These are phyloP conservation scores for Allygus modestus DNA, from an alignment of 2,888 invertebrate genomes.

Conservation along the genomic window DNA sequence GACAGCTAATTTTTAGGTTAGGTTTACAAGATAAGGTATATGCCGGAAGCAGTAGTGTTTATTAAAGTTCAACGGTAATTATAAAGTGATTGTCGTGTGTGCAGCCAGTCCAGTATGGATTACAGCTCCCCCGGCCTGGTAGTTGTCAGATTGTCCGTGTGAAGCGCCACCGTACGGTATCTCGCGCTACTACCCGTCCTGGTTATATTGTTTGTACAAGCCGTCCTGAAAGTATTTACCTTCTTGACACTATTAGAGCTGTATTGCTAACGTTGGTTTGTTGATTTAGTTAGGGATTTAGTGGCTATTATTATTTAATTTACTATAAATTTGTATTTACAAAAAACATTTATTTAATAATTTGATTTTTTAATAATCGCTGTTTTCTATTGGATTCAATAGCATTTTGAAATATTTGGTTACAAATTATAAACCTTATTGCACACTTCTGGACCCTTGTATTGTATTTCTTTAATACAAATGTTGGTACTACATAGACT, in stretches of 20 bases:
- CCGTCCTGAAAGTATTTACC: slow-evolving; percentile 16
- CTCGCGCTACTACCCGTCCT: slow-evolving; percentile 63
- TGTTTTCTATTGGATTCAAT: too few relatives aligned
- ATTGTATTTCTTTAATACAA: background rate
- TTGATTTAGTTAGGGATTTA: too few relatives aligned
- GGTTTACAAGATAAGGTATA: background rate
- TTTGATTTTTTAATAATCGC: too few relatives aligned
- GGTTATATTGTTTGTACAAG: slow-evolving; percentile 55
- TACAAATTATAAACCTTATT: too few relatives aligned
- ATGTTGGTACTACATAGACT: slow-evolving; percentile 6
- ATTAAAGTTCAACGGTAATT: slow-evolving; percentile 40
- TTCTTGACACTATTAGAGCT: too few relatives aligned
- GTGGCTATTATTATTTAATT: too few relatives aligned
- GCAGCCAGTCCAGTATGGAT: slow-evolving; percentile 60
- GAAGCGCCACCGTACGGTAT: slow-evolving; percentile 51
- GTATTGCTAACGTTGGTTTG: too few relatives aligned
- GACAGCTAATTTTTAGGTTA: background rate
- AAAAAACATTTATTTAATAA: too few relatives aligned
- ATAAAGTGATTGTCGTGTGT: slow-evolving; percentile 54
- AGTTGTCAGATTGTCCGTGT: slow-evolving; percentile 30
- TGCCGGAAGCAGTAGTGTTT: slow-evolving; percentile 2
- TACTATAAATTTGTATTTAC: too few relatives aligned
- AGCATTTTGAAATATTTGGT: too few relatives aligned
- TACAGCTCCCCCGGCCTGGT: slow-evolving; percentile 51
- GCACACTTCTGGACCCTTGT: too few relatives aligned